Evolutionary conservation across 2,113 vertebrate genomes (phyloP), one percentile per base, ranked within the genome.

Genomic region (Apaloderma vittatum): DNA sequence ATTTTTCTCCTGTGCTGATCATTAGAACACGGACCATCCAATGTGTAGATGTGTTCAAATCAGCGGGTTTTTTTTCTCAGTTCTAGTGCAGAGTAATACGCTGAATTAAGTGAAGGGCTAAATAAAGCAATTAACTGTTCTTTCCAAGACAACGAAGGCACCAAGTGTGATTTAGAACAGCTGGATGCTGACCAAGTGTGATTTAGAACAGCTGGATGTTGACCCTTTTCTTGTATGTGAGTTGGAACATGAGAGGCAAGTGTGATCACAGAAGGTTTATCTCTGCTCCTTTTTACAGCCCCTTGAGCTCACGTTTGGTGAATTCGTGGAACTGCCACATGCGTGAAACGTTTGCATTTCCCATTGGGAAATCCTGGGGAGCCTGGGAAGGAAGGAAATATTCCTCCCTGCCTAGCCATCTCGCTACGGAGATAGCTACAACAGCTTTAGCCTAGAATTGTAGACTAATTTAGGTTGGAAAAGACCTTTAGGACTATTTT

Each of bases 91-190:
- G 79, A 87, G 32, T 93, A 85, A 95, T 95, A 86, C 70, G n/a
- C 62, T 91, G 83, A 97, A 96, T 97, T 96, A 97, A 95, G 66
- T 75, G 79, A 95, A 94, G 43, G 51, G 49, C 86, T 97, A 97
- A 97, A 96, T 96, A 92, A 97, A 84, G 92, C 81, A 96, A 96
- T 97, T 97, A 96, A 96, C 93, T 61, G 66, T 91, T 93, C 70
- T 75, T 86, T 96, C 30, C 43, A 72, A 61, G 67, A 91, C 81
- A 93, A 88, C 61, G 77, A 89, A 86, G 18, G 62, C 79, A 72
- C 81, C 48, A 85, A 73, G 40, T 8, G 55, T 92, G 95, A 52
- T 62, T 52, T 43, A 94, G 79, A 94, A 54, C 63, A 96, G 70
- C 76, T 84, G 18, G 22, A 52, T 65, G 23, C 16, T 46, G 95